Conservation (phyloP, 2,888 invertebrate species). For the Globia sparganii region DNA sequence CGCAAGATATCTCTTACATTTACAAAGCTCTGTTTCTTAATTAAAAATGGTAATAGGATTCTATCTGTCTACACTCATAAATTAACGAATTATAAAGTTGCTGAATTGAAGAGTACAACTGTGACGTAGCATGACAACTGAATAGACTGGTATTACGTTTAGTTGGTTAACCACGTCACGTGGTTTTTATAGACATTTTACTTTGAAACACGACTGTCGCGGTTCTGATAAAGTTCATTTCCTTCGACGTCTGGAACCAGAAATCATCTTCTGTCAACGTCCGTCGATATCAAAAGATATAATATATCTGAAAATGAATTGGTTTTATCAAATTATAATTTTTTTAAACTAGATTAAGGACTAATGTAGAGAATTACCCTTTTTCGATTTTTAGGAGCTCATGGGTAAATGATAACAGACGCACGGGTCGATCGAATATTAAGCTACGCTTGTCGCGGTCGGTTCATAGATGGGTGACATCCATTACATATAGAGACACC, state of each 20-base stretch:
- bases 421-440: neutral
- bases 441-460: neutral
- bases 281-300: slow-evolving; percentile 51
- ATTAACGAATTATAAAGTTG: too few relatives aligned
- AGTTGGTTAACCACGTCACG: too few relatives aligned
- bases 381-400: neutral
- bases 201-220: slow-evolving; percentile 27
- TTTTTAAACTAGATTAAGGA: neutral
- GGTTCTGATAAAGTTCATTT: slow-evolving; percentile 38
- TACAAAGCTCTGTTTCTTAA: too few relatives aligned
- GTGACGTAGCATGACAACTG: too few relatives aligned
- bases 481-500: neutral
- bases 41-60: too few relatives aligned
- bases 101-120: too few relatives aligned
- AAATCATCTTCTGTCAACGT: slow-evolving; percentile 56
- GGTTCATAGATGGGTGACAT: neutral
- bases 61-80: too few relatives aligned
- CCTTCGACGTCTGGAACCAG: slow-evolving; percentile 33
- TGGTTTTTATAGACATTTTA: too few relatives aligned
- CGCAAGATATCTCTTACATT: slow-evolving; percentile 2
- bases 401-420: neutral
- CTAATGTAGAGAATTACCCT: neutral
- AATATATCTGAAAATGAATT: neutral
- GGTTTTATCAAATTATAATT: neutral
- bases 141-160: too few relatives aligned